Percentiles rank a stretch among this genome's conserved stretches.
Evolutionary conservation across 2,888 invertebrate genomes (phyloP).

Genomic region (Eristalis pertinax): DNA sequence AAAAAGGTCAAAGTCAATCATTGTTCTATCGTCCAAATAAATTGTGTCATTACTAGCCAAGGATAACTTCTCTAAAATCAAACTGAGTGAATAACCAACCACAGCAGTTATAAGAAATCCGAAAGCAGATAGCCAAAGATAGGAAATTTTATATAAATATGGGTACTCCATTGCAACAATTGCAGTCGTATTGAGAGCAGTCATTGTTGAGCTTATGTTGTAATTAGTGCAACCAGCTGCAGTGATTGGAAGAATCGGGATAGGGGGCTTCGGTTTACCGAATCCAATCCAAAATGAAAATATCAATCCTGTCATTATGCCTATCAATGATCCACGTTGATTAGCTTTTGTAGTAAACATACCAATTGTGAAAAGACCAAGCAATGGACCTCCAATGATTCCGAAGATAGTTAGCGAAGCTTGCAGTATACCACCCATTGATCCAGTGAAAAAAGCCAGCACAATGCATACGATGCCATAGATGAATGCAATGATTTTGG

Average conservation of each 20-base stretch:
- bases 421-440: conserved; percentile 91
- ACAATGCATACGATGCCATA: conserved; percentile 90
- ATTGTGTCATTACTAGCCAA: conserved; percentile 77
- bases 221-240: conserved; percentile 83
- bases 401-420: conserved; percentile 93
- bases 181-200: background rate
- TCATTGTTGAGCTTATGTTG: conserved; percentile 23
- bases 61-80: conserved; percentile 49
- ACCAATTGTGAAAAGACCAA: conserved; percentile 92
- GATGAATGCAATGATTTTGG: conserved; percentile 87
- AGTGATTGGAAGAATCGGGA: conserved; percentile 83
- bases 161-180: conserved; percentile 72
- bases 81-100: conserved; percentile 83
- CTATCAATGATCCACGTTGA: conserved; percentile 87
- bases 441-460: conserved; percentile 91
- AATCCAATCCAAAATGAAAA: conserved; percentile 92
- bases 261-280: conserved; percentile 87
- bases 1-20: conserved; percentile 84
- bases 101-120: conserved; percentile 82
- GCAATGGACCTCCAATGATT: conserved; percentile 91
- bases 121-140: conserved; percentile 86
- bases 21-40: conserved; percentile 76
- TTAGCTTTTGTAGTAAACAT: conserved; percentile 90
- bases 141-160: conserved; percentile 87
- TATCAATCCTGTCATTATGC: conserved; percentile 85